Evolutionary conservation across 2,113 vertebrate genomes (phyloP).

Genomic region (Chamaea fasciata): DNA sequence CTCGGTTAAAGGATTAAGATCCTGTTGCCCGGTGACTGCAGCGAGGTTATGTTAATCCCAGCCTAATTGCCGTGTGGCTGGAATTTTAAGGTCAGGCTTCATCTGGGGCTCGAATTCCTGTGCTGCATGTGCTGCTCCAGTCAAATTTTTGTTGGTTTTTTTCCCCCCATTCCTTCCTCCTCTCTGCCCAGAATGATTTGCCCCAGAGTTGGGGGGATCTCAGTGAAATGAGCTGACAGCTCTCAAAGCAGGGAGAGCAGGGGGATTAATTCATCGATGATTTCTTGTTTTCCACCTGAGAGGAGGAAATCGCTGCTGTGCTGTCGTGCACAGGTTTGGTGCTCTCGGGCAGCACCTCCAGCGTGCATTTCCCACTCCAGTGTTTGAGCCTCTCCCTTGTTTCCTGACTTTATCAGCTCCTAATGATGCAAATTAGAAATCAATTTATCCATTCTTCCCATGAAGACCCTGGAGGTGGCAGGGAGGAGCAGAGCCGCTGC

Average conservation of each 20-base stretch:
- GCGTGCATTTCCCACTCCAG: fast-evolving
- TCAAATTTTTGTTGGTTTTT: not conserved
- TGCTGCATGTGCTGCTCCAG: not conserved
- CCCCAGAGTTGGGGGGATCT: not conserved
- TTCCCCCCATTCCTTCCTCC: not conserved
- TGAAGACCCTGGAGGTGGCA: not conserved
- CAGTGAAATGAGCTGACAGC: not conserved
- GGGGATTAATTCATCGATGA: not conserved
- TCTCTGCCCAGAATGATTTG: not conserved
- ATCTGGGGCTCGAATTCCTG: not conserved
- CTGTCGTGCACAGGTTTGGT: not conserved
- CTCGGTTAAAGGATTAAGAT: constrained; percentile 28
- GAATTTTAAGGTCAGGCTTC: constrained; percentile 37
- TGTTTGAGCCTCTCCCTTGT: not conserved
- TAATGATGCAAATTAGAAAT: not conserved
- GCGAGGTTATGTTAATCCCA: constrained; percentile 31
- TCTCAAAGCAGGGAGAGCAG: not conserved
- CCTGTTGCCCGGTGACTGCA: constrained; percentile 1
- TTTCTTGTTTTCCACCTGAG: not conserved
- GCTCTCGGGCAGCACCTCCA: not conserved
- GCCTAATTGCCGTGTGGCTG: constrained; percentile 19
- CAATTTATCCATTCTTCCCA: fast-evolving
- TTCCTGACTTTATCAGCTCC: not conserved
- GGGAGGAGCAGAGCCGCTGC: not conserved
- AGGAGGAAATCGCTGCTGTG: not conserved